Conservation (phyloP, 2,888 invertebrate genomes). For the Melanostoma scalare region DNA sequence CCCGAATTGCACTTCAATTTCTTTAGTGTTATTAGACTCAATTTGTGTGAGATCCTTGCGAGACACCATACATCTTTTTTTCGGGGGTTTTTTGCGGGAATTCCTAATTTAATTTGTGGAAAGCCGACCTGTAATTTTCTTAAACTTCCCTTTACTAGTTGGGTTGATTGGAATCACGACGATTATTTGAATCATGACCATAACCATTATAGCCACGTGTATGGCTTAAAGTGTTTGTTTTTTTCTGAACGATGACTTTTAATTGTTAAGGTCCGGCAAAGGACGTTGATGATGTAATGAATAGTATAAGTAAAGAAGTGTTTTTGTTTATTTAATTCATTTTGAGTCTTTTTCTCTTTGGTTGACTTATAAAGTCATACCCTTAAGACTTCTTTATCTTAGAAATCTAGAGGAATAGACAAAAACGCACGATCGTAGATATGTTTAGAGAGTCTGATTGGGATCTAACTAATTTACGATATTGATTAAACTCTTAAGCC, state of each 20-base stretch:
- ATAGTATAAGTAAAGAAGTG: not conserved
- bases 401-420: too few species aligned
- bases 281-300: not conserved
- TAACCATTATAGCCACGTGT: slow-evolving; percentile 51
- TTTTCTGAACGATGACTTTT: slow-evolving; percentile 8
- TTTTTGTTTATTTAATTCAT: too few species aligned
- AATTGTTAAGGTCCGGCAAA: not conserved
- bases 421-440: too few species aligned
- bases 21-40: slow-evolving; percentile 10
- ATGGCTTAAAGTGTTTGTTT: slow-evolving; percentile 29
- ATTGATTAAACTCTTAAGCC: too few species aligned
- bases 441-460: too few species aligned
- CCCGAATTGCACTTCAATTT: slow-evolving; percentile 23
- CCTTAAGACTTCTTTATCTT: too few species aligned
- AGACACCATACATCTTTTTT: slow-evolving; percentile 4
- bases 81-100: slow-evolving; percentile 66
- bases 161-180: slow-evolving; percentile 60
- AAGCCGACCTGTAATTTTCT: slow-evolving; percentile 42
- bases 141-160: slow-evolving; percentile 4
- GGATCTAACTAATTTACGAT: too few species aligned
- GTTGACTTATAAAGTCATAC: too few species aligned
- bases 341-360: too few species aligned
- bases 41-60: slow-evolving; percentile 3
- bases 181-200: slow-evolving; percentile 57
- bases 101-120: slow-evolving; percentile 59